Percentiles rank a stretch among this genome's conserved stretches.
Conservation (phyloP, 2,888 invertebrate species). For the Drosophila histrio region DNA sequence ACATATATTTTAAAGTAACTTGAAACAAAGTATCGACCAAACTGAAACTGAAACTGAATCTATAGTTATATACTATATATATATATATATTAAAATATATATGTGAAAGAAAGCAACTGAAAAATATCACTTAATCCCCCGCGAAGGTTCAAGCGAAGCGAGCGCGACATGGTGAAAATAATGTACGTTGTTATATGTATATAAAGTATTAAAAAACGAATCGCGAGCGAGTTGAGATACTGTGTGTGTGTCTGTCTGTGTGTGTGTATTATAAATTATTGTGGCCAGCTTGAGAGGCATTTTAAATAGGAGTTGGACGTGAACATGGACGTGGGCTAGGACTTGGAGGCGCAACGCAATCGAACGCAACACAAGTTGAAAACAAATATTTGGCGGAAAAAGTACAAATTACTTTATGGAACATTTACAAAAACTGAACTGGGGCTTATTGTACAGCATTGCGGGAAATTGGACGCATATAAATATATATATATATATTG, state of each 20-base stretch:
- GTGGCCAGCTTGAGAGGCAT: conserved; percentile 39
- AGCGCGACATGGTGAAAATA: conserved; percentile 56
- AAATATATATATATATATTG: conserved; percentile 1
- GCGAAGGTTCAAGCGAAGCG: conserved; percentile 62
- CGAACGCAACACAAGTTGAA: conserved; percentile 44
- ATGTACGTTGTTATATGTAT: conserved; percentile 3
- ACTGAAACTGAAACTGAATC: no score
- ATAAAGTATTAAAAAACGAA: conserved; percentile 8
- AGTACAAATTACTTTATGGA: conserved; percentile 36
- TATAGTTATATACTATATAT: no score
- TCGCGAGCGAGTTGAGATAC: conserved; percentile 23
- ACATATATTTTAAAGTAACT: conserved; percentile 4
- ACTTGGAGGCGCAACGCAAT: conserved; percentile 35
- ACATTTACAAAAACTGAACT: conserved; percentile 55
- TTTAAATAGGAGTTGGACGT: conserved; percentile 30
- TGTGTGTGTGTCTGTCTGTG: no score
- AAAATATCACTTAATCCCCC: conserved; percentile 34
- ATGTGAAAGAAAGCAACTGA: conserved; percentile 35
- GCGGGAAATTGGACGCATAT: conserved; percentile 23
- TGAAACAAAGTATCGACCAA: conserved; percentile 17
- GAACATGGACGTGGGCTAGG: conserved; percentile 17
- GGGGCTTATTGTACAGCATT: conserved; percentile 63
- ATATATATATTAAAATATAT: conserved; percentile 9
- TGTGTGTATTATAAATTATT: no score
- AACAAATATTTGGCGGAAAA: conserved; percentile 32